Conservation (phyloP, 35 echinoderm and acorn worm genomes). For the Patiria miniata region DNA sequence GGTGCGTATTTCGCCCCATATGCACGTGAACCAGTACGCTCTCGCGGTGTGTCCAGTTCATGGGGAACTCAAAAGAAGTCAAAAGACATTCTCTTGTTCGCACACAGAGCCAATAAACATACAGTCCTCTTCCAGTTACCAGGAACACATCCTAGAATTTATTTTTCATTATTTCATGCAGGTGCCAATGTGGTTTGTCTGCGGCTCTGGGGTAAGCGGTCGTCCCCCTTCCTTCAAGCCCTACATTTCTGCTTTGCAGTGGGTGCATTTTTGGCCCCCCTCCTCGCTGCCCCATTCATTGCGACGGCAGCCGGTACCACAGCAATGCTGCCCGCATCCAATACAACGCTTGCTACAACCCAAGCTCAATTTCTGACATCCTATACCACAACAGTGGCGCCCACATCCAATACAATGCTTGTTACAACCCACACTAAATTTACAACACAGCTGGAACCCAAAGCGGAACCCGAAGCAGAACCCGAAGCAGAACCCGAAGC, state of each 20-base stretch:
- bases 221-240: constrained; percentile 73
- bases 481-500: no score
- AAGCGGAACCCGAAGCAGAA: no score
- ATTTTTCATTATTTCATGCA: constrained; percentile 2
- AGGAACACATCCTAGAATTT: no score
- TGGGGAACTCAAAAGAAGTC: no score
- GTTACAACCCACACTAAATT: neutral
- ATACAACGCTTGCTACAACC: neutral
- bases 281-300: constrained; percentile 75
- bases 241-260: constrained; percentile 93
- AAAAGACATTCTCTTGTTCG: no score
- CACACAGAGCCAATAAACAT: no score
- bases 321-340: no score
- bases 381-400: neutral
- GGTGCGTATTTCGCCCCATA: no score
- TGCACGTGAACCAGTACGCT: no score
- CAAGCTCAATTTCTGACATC: neutral
- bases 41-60: no score
- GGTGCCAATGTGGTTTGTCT: constrained; percentile 96
- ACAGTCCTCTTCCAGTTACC: no score
- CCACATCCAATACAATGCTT: neutral
- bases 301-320: neutral
- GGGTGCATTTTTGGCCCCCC: constrained; percentile 81
- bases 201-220: constrained; percentile 77
- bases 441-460: neutral